Conservation (phyloP, 2,888 invertebrate genomes). For the Hypomecis punctinalis region DNA sequence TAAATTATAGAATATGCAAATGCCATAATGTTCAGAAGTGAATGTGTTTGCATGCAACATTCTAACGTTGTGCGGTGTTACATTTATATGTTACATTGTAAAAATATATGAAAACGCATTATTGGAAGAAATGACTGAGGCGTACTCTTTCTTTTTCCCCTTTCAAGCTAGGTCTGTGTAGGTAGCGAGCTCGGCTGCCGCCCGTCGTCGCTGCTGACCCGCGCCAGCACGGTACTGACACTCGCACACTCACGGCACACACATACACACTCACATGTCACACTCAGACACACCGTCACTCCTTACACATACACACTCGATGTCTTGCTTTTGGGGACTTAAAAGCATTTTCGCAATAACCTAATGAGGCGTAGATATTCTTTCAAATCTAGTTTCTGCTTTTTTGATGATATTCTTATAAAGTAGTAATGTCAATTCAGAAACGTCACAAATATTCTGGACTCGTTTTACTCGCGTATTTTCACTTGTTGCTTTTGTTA, state of each 20-base stretch:
- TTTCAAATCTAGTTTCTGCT: too few species aligned
- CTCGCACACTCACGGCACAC: constrained; percentile 50
- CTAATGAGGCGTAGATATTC: not conserved
- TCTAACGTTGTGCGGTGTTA: constrained; percentile 49
- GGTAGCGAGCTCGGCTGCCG: constrained; percentile 77
- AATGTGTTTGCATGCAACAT: constrained; percentile 46
- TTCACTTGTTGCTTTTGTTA: too few species aligned
- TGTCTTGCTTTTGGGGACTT: not conserved
- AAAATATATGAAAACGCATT: constrained; percentile 56
- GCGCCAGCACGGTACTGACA: constrained; percentile 80
- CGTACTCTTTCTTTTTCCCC: constrained; percentile 82
- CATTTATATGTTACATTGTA: constrained; percentile 37
- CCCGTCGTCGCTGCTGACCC: constrained; percentile 70
- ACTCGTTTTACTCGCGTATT: too few species aligned
- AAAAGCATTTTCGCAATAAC: not conserved
- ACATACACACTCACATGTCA: constrained; percentile 32
- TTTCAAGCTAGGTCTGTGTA: constrained; percentile 86
- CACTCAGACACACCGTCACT: constrained; percentile 21
- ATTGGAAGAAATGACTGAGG: constrained; percentile 83
- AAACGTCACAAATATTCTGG: too few species aligned
- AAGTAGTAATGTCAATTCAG: too few species aligned
- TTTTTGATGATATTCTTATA: too few species aligned
- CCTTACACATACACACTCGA: constrained; percentile 40
- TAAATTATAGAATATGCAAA: not conserved
- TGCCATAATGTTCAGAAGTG: constrained; percentile 26